phyloP scores from a whole-genome alignment of 1,140 invertebrate species.

The Drosophila ironensis region DNA sequence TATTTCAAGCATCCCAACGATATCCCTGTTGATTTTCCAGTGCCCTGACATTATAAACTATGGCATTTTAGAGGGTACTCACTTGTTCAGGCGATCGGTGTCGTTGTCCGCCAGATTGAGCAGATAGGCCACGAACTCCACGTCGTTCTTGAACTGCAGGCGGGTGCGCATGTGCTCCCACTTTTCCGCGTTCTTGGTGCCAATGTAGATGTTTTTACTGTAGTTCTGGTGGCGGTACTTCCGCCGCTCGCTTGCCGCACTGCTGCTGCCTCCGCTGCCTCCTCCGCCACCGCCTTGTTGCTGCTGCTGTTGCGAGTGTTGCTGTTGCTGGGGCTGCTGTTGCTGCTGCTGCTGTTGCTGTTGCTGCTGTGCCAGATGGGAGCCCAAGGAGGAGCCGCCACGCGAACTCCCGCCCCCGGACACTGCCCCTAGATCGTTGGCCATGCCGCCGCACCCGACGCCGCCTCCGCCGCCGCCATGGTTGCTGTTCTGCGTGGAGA shows the following conservation, averaged over 20 bases:
- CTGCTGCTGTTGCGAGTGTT: slow-evolving; percentile 12
- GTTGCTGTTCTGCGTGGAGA: slow-evolving; percentile 68
- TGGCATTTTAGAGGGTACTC: slow-evolving; percentile 58
- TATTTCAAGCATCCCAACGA: no score
- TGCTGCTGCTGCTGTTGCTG: slow-evolving; percentile 32
- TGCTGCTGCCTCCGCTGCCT: slow-evolving; percentile 41
- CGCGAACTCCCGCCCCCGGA: slow-evolving; percentile 5
- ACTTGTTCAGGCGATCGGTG: slow-evolving; percentile 79
- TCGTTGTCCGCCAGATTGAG: slow-evolving; percentile 82
- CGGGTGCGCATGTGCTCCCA: slow-evolving; percentile 82
- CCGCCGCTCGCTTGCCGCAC: slow-evolving; percentile 63
- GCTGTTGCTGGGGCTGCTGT: slow-evolving; percentile 30
- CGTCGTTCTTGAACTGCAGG: slow-evolving; percentile 82
- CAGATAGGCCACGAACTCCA: slow-evolving; percentile 82
- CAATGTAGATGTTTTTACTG: slow-evolving; percentile 82
- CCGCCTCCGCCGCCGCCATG: slow-evolving; percentile 29
- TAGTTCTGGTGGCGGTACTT: slow-evolving; percentile 81
- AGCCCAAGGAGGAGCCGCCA: not conserved
- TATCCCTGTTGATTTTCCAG: no score
- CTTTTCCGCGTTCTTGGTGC: slow-evolving; percentile 82
- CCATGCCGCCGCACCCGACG: slow-evolving; percentile 16
- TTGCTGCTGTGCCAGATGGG: slow-evolving; percentile 6
- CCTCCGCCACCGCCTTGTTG: slow-evolving; percentile 8
- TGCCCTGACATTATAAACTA: no score
- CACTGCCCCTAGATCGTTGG: slow-evolving; percentile 13